These are phyloP conservation scores for Gymnopithys bicolor DNA, from an alignment of 2,797 vertebrate species.

Conservation along the genomic window DNA sequence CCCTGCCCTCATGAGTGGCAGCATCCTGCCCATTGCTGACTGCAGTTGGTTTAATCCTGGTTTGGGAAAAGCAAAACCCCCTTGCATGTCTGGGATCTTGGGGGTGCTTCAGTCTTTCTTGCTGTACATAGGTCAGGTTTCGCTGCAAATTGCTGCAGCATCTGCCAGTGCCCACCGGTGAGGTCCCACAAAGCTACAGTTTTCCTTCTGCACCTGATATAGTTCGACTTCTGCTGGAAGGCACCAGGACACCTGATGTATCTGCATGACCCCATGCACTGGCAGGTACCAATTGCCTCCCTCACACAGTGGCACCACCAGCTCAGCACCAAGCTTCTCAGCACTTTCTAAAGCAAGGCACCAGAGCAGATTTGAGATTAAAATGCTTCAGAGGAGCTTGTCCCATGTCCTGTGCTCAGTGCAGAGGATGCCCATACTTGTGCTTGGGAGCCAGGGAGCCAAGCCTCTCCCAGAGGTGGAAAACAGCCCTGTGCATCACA, in stretches of 20 bases:
- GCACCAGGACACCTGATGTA: background rate
- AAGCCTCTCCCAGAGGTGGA: background rate
- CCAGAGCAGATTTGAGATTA: background rate
- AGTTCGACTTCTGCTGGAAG: background rate
- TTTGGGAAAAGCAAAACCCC: background rate
- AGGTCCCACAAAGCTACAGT: background rate
- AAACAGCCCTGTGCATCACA: accelerated
- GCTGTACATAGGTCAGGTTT: background rate
- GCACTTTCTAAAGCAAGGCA: background rate
- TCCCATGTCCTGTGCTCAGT: background rate
- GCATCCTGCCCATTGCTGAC: background rate
- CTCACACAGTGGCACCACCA: accelerated
- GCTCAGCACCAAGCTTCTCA: background rate
- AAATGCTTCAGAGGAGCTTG: background rate
- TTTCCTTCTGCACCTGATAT: background rate
- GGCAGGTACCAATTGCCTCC: background rate
- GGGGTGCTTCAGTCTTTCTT: background rate
- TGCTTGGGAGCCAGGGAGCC: background rate
- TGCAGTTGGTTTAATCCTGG: background rate
- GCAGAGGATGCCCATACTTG: background rate
- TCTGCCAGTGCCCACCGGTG: background rate
- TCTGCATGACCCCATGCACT: too few species aligned
- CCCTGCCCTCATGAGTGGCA: accelerated
- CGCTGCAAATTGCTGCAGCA: background rate
- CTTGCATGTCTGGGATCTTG: background rate